Percentiles rank a stretch among this genome's conserved stretches.
Conservation (phyloP, 2,888 invertebrate species). For the Lucinisca nassula region DNA sequence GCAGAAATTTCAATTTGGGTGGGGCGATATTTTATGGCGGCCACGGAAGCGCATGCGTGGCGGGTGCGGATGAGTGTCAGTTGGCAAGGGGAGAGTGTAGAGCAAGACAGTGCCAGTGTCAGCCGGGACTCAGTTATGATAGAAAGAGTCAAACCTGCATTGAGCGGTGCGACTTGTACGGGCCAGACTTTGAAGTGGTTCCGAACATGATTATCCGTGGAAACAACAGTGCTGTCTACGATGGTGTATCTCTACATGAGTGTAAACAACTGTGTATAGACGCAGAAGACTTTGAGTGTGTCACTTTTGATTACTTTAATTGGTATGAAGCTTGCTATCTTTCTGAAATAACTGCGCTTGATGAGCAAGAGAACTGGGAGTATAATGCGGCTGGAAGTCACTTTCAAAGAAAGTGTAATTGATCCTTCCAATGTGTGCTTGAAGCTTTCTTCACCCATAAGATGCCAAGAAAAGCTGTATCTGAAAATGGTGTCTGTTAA, state of each 20-base stretch:
- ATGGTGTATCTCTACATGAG: neutral
- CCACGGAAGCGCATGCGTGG: neutral
- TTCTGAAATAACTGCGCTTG: neutral
- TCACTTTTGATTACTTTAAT: neutral
- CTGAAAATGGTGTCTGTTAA: too few species aligned
- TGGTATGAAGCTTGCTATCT: neutral
- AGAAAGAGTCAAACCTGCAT: neutral
- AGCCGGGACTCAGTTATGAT: neutral
- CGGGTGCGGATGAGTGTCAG: neutral
- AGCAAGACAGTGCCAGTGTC: neutral
- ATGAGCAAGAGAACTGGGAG: neutral
- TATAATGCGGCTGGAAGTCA: neutral
- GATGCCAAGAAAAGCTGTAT: too few species aligned
- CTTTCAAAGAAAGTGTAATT: neutral
- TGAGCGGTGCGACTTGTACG: neutral
- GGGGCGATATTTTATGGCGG: slow-evolving; percentile 4
- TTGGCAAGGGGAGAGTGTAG: neutral
- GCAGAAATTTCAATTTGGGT: neutral
- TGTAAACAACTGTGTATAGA: neutral
- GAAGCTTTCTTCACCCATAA: too few species aligned
- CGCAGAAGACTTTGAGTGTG: neutral
- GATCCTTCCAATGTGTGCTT: neutral
- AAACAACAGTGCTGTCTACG: neutral
- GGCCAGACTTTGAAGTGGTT: neutral
- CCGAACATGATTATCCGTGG: neutral